A percentile compares a stretch with the other conserved stretches of the same genome.
phyloP scores from a whole-genome alignment of 2,888 invertebrate genomes.

The Sesia apiformis region DNA sequence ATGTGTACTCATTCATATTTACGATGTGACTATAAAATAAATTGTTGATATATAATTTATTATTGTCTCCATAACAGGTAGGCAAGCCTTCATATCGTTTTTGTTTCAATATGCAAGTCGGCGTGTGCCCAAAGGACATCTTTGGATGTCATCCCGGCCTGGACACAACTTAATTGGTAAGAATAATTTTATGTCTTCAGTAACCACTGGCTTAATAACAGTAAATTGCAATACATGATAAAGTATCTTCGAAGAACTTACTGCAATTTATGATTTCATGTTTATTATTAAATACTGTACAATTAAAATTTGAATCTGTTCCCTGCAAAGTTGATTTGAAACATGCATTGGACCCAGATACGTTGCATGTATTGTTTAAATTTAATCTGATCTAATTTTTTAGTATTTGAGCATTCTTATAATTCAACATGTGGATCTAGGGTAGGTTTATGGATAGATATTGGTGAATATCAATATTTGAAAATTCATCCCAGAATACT shows the following conservation, averaged over 20 bases:
- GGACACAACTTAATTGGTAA: constrained; percentile 38
- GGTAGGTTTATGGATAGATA: too few relatives aligned
- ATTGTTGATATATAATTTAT: constrained; percentile 12
- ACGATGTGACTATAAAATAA: constrained; percentile 5
- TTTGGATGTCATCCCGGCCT: constrained; percentile 34
- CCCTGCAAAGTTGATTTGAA: background rate
- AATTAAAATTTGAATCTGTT: background rate
- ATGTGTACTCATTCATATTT: too few relatives aligned
- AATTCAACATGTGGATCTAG: too few relatives aligned
- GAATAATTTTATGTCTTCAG: constrained; percentile 35
- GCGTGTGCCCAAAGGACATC: constrained; percentile 43
- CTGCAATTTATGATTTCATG: background rate
- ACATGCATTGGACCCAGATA: background rate
- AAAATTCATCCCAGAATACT: too few relatives aligned
- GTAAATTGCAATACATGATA: constrained; percentile 34
- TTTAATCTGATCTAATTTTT: too few relatives aligned
- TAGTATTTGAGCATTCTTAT: too few relatives aligned
- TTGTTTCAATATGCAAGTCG: constrained; percentile 29
- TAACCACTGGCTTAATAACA: constrained; percentile 3
- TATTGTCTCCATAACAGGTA: constrained; percentile 11
- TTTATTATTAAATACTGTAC: background rate
- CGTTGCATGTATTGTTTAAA: too few relatives aligned
- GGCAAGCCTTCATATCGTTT: constrained; percentile 13
- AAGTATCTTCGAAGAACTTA: constrained; percentile 12
- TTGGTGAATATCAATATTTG: too few relatives aligned